phyloP scores from a whole-genome alignment of 2,888 invertebrate species.

The Gymnoscelis rufifasciata region DNA sequence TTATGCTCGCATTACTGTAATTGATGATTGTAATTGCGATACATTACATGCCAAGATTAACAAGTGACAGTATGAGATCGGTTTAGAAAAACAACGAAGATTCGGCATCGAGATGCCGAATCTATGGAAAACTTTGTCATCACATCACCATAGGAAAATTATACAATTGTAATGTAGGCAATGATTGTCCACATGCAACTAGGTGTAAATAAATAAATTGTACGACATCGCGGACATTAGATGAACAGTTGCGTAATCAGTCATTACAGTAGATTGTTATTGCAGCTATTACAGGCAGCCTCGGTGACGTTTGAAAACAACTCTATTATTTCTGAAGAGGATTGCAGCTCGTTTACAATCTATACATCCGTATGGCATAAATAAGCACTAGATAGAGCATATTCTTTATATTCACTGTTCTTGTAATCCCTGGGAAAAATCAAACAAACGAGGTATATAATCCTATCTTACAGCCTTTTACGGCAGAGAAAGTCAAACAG shows the following conservation, averaged over 20 bases:
- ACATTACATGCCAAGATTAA: conserved; percentile 25
- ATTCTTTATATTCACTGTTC: conserved; percentile 5
- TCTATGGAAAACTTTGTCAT: conserved; percentile 6
- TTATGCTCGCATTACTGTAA: conserved; percentile 35
- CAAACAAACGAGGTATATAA: conserved; percentile 8
- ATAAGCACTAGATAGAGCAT: conserved; percentile 1
- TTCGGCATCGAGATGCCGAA: too few relatives aligned
- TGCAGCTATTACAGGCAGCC: conserved; percentile 33
- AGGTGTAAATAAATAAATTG: conserved; percentile 30
- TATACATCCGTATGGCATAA: conserved; percentile 10
- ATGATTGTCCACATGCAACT: conserved; percentile 9
- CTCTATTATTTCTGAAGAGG: conserved; percentile 15
- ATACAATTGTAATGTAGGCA: conserved; percentile 8
- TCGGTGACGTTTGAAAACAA: conserved; percentile 23
- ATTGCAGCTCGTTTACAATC: conserved; percentile 5
- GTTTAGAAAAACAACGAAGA: neutral
- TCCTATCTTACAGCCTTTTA: neutral
- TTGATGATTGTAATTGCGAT: conserved; percentile 37
- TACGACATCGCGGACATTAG: conserved; percentile 54
- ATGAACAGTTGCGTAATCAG: conserved; percentile 57
- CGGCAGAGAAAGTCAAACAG: conserved; percentile 2
- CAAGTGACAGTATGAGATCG: conserved; percentile 14
- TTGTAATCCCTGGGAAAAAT: conserved; percentile 12
- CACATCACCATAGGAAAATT: neutral
- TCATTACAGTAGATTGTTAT: conserved; percentile 55